Evolutionary conservation across 2,888 invertebrate genomes (phyloP), one percentile per base, ranked within the genome.

Genomic region (Ornithoptera alexandrae): DNA sequence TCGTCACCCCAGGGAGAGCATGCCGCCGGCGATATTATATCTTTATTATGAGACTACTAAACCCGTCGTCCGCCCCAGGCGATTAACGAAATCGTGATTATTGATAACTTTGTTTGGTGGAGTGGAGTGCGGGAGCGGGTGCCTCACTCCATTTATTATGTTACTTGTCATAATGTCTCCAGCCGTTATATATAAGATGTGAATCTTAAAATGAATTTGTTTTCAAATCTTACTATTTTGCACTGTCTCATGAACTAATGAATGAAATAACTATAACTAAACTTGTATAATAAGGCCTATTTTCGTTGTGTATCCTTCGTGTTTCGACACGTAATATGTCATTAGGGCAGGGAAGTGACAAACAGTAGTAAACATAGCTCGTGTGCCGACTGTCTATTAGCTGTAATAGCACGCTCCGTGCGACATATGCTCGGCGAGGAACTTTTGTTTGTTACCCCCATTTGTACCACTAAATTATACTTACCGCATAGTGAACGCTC

Each of bases 1-100:
- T 91, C 90, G 90, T 91, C 91, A 92, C 92, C 91, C 92, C 88
- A 85, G 87, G 85, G 89, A 90, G 89, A 86, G 84, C 85, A 80
- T 77, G 82, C 84, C 79, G 82, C 81, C 79, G 84, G 85, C 85
- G 81, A 86, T 89, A 87, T 91, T 89, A 90, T 90, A 90, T 90
- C 90, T 91, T 89, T 90, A 90, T 92, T 90, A 91, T 84, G 87
- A 90, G 85, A 79, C 81, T 82, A 80, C 80, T 79, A 79, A 77
- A 79, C 81, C 78, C 78, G 77, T 76, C 78, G 80, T 75, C 80
- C 81, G 84, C 90, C 85, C 84, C 79, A 77, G 81, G 86, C 86
- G 85, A 87, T 89, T 90, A 88, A 85, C 89, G 76, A 84, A 86
- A 87, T 86, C 85, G 82, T 87, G 87, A 91, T 91, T 89, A 90